phyloP scores from a whole-genome alignment of 2,888 invertebrate genomes.

The Eilema caniola region DNA sequence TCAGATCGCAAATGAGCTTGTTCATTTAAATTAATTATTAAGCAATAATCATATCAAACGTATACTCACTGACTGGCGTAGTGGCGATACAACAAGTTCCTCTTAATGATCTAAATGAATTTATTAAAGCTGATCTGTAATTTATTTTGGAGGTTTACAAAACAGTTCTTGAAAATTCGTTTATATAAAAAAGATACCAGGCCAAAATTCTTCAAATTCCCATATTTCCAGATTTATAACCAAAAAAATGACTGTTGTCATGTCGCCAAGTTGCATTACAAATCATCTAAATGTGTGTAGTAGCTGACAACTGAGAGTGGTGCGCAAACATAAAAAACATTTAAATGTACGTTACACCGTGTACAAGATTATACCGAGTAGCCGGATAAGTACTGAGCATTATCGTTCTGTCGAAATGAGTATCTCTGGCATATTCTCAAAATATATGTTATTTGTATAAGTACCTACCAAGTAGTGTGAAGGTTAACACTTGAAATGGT shows the following conservation, averaged over 20 bases:
- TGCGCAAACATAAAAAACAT: slow-evolving; percentile 6
- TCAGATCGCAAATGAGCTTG: not conserved
- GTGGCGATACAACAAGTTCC: not conserved
- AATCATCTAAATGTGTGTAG: slow-evolving; percentile 17
- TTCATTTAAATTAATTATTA: not conserved
- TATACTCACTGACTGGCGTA: not conserved
- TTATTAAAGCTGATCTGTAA: not conserved
- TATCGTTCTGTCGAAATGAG: slow-evolving; percentile 4
- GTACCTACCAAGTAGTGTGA: not conserved
- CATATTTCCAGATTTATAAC: not conserved
- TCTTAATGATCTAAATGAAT: not conserved
- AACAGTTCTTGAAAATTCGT: not conserved
- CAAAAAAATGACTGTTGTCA: not conserved
- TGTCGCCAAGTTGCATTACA: slow-evolving; percentile 5
- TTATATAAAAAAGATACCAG: not conserved
- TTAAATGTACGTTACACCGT: slow-evolving; percentile 7
- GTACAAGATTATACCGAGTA: slow-evolving; percentile 16
- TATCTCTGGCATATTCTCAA: not conserved
- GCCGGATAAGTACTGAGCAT: slow-evolving; percentile 6
- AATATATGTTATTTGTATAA: not conserved
- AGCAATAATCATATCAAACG: not conserved
- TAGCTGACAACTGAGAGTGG: slow-evolving; percentile 10
- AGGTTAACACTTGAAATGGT: not conserved
- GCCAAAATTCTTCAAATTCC: not conserved
- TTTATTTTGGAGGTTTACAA: not conserved